Percentiles rank a stretch among this genome's conserved stretches.
phyloP scores from a whole-genome alignment of 2,888 invertebrate species.

The Cistogaster globosa region DNA sequence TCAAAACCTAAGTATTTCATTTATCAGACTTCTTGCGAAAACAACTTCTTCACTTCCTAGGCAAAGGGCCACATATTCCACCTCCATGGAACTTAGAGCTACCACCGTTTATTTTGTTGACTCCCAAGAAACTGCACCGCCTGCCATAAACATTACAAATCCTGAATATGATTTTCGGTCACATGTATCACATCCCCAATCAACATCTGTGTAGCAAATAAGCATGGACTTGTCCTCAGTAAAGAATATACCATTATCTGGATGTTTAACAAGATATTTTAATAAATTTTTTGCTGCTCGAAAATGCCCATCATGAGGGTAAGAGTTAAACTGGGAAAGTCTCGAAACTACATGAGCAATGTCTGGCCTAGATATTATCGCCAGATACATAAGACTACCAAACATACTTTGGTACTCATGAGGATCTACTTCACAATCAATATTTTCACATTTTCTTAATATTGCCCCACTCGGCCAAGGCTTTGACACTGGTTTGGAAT shows the following conservation, averaged over 20 bases:
- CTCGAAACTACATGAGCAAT: slow-evolving; percentile 55
- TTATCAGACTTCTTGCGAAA: slow-evolving; percentile 44
- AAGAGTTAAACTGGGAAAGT: slow-evolving; percentile 51
- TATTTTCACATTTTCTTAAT: slow-evolving; percentile 38
- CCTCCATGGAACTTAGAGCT: slow-evolving; percentile 67
- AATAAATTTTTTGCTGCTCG: slow-evolving; percentile 42
- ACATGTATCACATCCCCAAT: slow-evolving; percentile 64
- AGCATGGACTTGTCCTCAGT: slow-evolving; percentile 29
- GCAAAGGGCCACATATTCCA: slow-evolving; percentile 61
- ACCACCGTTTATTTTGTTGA: slow-evolving; percentile 65
- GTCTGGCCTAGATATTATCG: slow-evolving; percentile 56
- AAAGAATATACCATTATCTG: slow-evolving; percentile 29
- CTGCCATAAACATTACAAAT: slow-evolving; percentile 59
- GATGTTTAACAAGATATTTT: slow-evolving; percentile 49
- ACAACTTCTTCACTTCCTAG: slow-evolving; percentile 55
- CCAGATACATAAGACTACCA: slow-evolving; percentile 59
- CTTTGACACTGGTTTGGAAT: not conserved
- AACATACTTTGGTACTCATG: slow-evolving; percentile 59
- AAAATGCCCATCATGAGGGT: slow-evolving; percentile 58
- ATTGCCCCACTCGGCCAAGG: slow-evolving; percentile 62
- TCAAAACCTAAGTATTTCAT: slow-evolving; percentile 34
- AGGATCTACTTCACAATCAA: not conserved
- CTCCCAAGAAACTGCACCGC: slow-evolving; percentile 65
- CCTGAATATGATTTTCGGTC: slow-evolving; percentile 61
- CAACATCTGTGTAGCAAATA: slow-evolving; percentile 3